Conservation (phyloP, 2,888 invertebrate genomes). For the Itoplectis maculator region DNA sequence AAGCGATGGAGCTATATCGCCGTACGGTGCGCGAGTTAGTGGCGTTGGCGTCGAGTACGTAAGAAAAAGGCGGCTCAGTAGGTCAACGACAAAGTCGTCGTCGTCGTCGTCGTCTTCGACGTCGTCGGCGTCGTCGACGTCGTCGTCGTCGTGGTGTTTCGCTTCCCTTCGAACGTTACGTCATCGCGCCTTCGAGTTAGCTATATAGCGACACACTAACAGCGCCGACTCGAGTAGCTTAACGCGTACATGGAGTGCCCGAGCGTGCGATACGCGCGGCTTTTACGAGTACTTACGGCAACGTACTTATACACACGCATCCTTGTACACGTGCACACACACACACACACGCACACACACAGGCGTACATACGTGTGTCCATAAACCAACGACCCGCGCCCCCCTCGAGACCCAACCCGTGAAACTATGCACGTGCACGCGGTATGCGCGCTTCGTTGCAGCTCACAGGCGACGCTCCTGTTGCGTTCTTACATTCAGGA, state of each 20-base stretch:
- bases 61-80: conserved; percentile 74
- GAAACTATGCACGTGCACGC: conserved; percentile 55
- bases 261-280: conserved; percentile 41
- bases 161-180: conserved; percentile 78
- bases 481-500: conserved; percentile 30
- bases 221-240: conserved; percentile 46
- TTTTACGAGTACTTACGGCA: conserved; percentile 50
- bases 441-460: conserved; percentile 30
- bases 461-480: conserved; percentile 38
- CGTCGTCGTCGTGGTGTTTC: conserved; percentile 67
- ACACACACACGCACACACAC: background rate
- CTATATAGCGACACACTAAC: conserved; percentile 56
- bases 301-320: conserved; percentile 1
- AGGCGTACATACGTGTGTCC: background rate
- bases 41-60: conserved; percentile 44
- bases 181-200: conserved; percentile 73
- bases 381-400: conserved; percentile 25
- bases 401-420: conserved; percentile 53
- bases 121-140: conserved; percentile 41
- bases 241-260: conserved; percentile 51
- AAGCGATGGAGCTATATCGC: conserved; percentile 66
- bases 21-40: conserved; percentile 30
- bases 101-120: conserved; percentile 58
- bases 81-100: conserved; percentile 78
- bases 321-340: too few species aligned